Evolutionary conservation across 2,888 invertebrate species (phyloP).

Genomic region (Gryllus longicercus): DNA sequence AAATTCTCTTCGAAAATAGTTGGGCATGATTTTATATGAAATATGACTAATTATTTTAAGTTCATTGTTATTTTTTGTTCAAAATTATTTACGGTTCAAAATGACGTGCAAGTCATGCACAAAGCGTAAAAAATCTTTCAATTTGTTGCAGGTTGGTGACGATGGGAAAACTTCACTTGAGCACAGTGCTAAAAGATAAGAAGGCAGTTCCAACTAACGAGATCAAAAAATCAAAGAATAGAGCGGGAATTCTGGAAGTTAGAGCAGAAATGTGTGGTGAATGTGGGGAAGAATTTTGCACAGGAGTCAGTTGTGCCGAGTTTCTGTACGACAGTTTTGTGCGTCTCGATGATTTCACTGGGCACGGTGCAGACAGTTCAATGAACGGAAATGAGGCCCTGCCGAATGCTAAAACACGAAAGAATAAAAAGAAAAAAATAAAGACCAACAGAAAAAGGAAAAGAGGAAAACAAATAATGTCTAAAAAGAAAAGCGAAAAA

Average conservation of each 20-base stretch:
- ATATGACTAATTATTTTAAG: too few relatives aligned
- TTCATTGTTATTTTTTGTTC: too few relatives aligned
- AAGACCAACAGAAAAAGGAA: slow-evolving; percentile 44
- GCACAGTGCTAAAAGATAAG: slow-evolving; percentile 68
- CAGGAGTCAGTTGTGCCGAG: slow-evolving; percentile 54
- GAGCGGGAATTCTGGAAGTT: slow-evolving; percentile 76
- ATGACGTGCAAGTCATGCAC: too few relatives aligned
- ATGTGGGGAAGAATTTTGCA: slow-evolving; percentile 84
- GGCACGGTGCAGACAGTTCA: slow-evolving; percentile 40
- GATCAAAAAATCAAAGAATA: slow-evolving; percentile 72
- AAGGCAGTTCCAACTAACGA: slow-evolving; percentile 61
- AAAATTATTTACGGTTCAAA: too few relatives aligned
- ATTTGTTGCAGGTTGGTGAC: slow-evolving; percentile 63
- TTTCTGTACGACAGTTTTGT: slow-evolving; percentile 58
- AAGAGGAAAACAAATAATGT: slow-evolving; percentile 28
- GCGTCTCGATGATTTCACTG: slow-evolving; percentile 45
- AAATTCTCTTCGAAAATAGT: too few relatives aligned
- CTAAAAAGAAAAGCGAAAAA: slow-evolving; percentile 22
- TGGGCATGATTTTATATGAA: too few relatives aligned
- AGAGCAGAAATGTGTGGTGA: slow-evolving; percentile 70
- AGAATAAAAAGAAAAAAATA: slow-evolving; percentile 45
- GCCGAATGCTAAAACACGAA: slow-evolving; percentile 44
- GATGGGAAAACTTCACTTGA: slow-evolving; percentile 72
- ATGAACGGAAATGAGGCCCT: slow-evolving; percentile 45
- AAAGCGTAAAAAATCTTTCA: too few relatives aligned